Evolutionary conservation across 2,888 invertebrate genomes (phyloP).

Genomic region (Tachina grossa): DNA sequence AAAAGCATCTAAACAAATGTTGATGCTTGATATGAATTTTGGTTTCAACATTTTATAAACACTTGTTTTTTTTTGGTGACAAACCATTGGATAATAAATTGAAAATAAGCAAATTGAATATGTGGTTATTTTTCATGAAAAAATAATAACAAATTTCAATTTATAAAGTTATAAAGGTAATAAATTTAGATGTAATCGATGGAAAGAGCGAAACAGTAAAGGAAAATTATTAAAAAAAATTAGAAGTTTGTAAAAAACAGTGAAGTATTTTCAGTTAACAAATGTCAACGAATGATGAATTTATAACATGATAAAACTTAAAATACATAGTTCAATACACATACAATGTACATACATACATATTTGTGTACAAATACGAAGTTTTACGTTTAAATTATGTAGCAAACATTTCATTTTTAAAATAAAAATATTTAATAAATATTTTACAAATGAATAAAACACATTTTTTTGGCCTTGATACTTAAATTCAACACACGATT

Average conservation of each 20-base stretch:
- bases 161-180: slow-evolving; percentile 9
- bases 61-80: slow-evolving; percentile 18
- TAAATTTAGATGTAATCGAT: background rate
- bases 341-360: no score
- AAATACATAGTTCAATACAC: no score
- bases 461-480: no score
- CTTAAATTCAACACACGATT: no score
- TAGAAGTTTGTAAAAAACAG: background rate
- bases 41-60: background rate
- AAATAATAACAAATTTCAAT: slow-evolving; percentile 18
- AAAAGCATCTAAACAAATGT: background rate
- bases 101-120: slow-evolving; percentile 38
- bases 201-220: background rate
- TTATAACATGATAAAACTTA: no score
- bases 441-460: no score
- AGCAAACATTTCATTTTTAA: no score
- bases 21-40: slow-evolving; percentile 13
- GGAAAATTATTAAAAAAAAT: no score
- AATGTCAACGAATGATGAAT: no score
- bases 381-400: no score
- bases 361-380: no score
- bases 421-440: no score
- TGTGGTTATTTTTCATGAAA: slow-evolving; percentile 28
- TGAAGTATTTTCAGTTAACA: background rate
- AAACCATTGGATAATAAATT: slow-evolving; percentile 42